Evolutionary conservation across 1,140 invertebrate species (phyloP).

Genomic region (Octopus sinensis): DNA sequence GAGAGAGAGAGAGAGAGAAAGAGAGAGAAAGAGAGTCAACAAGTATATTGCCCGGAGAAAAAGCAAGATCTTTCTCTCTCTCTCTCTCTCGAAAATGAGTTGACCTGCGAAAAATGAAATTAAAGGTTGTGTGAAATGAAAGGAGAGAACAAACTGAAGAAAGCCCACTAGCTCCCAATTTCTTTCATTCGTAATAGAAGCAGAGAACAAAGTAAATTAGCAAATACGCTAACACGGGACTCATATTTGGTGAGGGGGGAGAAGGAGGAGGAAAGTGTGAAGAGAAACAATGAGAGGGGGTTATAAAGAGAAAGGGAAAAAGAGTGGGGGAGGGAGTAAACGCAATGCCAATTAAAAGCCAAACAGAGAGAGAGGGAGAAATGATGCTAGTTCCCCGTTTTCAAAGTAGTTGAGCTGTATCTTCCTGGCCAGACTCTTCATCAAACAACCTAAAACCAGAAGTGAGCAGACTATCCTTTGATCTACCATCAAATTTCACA

Average conservation of each 20-base stretch:
- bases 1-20: neutral
- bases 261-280: neutral
- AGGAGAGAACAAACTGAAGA: neutral
- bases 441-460: conserved; percentile 7
- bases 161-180: neutral
- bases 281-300: neutral
- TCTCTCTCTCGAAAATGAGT: neutral
- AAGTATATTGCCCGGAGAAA: neutral
- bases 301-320: neutral
- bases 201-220: neutral
- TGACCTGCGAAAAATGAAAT: neutral
- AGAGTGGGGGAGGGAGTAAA: neutral
- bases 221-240: too few species aligned
- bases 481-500: conserved; percentile 16
- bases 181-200: neutral
- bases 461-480: neutral
- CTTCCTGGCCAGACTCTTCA: conserved; percentile 2
- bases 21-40: neutral
- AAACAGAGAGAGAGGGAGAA: neutral
- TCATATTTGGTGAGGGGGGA: neutral
- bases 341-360: neutral
- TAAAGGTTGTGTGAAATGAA: neutral
- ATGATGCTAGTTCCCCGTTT: neutral
- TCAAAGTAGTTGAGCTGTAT: conserved; percentile 10
- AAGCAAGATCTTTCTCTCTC: neutral